These are phyloP conservation scores for Callopanchax toddi DNA, from an alignment of 2,113 vertebrate species.

Conservation along the genomic window DNA sequence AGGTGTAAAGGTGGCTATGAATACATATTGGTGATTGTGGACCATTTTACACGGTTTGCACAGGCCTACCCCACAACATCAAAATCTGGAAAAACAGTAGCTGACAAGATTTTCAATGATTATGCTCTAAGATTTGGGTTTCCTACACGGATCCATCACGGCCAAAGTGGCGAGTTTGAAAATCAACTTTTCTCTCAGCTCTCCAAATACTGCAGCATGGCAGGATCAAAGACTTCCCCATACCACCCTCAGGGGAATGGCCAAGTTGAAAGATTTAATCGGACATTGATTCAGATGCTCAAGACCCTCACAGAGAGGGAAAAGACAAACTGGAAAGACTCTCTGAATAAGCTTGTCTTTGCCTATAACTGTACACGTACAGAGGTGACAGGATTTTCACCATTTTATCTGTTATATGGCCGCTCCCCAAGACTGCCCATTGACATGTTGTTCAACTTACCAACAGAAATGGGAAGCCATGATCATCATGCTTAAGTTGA, in stretches of 20 bases:
- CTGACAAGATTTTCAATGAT: no score
- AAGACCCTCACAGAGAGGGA: conserved; percentile 8
- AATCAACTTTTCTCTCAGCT: neutral
- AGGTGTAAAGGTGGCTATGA: no score
- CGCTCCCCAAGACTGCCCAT: conserved; percentile 3
- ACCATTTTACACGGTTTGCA: no score
- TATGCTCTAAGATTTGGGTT: no score
- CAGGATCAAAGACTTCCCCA: neutral
- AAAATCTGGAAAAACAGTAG: no score
- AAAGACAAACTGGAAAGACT: conserved; percentile 22
- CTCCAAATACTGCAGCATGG: neutral
- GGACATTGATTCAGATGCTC: conserved; percentile 13
- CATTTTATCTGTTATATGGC: conserved; percentile 19
- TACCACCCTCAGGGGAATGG: neutral
- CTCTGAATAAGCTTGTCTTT: conserved; percentile 11
- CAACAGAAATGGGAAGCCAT: neutral
- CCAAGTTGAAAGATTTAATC: neutral
- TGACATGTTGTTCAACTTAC: conserved; percentile 13
- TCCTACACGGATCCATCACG: no score
- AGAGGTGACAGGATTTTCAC: conserved; percentile 24
- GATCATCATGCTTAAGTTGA: neutral
- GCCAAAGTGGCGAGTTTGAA: no score
- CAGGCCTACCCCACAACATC: no score
- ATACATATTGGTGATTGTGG: no score
- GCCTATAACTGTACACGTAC: conserved; percentile 1